phyloP scores from a whole-genome alignment of 1,140 invertebrate species.

The Choristoneura fumiferana region DNA sequence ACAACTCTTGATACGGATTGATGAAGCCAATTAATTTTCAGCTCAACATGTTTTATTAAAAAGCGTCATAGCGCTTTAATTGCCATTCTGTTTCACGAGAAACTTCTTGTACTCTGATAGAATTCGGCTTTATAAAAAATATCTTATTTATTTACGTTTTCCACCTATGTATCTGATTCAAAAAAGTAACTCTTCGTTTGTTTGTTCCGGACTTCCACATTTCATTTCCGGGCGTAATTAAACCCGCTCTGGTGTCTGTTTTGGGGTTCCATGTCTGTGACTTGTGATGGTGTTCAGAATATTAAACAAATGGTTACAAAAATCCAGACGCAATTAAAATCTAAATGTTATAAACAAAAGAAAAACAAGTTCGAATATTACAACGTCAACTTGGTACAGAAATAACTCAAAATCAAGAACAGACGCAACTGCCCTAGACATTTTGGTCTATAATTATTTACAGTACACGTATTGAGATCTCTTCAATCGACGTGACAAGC shows the following conservation, averaged over 20 bases:
- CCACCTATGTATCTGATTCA: conserved; percentile 16
- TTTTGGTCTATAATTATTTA: too few relatives aligned
- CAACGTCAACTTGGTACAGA: too few relatives aligned
- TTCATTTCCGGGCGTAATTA: conserved; percentile 59
- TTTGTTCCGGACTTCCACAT: conserved; percentile 51
- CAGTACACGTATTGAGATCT: too few relatives aligned
- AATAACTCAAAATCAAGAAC: too few relatives aligned
- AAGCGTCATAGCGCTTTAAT: not conserved
- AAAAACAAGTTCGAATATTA: too few relatives aligned
- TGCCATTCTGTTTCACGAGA: not conserved
- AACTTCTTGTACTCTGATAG: not conserved
- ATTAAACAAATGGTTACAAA: too few relatives aligned
- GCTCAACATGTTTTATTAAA: conserved; percentile 1
- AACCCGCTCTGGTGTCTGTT: conserved; percentile 42
- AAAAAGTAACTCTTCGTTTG: conserved; percentile 33
- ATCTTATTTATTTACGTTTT: not conserved
- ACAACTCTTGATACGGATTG: conserved; percentile 3
- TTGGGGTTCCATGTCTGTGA: conserved; percentile 15
- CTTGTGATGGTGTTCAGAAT: too few relatives aligned
- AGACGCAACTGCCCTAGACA: too few relatives aligned
- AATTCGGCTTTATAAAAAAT: not conserved
- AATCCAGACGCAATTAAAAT: too few relatives aligned
- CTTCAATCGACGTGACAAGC: too few relatives aligned
- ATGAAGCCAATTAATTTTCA: conserved; percentile 12
- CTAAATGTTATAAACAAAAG: too few relatives aligned